phyloP scores from a whole-genome alignment of 2,888 invertebrate species.

The Agrotis exclamationis region DNA sequence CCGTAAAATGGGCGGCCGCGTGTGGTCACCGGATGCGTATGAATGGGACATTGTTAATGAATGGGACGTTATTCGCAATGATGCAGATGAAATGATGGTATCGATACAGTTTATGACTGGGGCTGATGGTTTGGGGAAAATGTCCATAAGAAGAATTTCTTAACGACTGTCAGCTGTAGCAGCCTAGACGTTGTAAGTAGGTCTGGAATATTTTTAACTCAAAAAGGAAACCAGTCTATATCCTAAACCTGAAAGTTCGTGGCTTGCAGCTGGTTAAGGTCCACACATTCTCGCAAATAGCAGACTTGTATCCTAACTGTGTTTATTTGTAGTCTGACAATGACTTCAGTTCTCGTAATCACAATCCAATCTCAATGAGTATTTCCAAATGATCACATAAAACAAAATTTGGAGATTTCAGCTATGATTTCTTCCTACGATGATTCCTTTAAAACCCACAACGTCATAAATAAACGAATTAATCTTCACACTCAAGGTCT shows the following conservation, averaged over 20 bases:
- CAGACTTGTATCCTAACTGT: no score
- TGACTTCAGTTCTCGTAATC: not conserved
- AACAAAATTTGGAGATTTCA: not conserved
- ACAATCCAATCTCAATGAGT: not conserved
- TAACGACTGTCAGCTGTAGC: not conserved
- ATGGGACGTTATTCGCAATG: constrained; percentile 69
- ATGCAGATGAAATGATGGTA: constrained; percentile 49
- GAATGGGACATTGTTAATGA: constrained; percentile 66
- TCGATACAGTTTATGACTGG: constrained; percentile 32
- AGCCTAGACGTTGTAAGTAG: no score
- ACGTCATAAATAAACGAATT: not conserved
- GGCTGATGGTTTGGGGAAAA: constrained; percentile 17
- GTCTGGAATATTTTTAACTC: no score
- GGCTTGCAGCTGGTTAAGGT: no score
- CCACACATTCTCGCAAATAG: no score
- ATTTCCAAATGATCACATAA: no score
- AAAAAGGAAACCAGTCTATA: no score
- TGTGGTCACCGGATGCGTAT: constrained; percentile 84
- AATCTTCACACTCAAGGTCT: constrained; percentile 1
- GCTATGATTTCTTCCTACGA: not conserved
- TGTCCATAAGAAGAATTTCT: not conserved
- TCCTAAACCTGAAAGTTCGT: no score
- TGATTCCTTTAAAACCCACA: not conserved
- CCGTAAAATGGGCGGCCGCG: constrained; percentile 76
- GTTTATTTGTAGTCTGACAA: not conserved